These are phyloP conservation scores for Myxocyprinus asiaticus DNA, from an alignment of 2,113 vertebrate genomes.

Conservation along the genomic window DNA sequence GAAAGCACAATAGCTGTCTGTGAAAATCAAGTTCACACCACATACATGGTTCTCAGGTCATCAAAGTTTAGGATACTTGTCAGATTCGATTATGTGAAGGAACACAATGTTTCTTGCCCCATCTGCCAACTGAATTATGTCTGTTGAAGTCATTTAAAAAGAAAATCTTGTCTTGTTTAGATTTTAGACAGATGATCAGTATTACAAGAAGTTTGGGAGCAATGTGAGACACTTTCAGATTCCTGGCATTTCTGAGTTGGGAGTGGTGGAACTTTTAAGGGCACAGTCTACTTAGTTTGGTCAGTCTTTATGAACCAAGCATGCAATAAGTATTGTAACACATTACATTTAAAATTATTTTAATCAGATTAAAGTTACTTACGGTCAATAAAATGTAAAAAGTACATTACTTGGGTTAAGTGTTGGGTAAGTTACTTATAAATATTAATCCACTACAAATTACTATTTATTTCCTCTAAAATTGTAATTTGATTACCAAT, in stretches of 20 bases:
- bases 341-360: too few species aligned
- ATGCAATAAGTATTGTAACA: not conserved
- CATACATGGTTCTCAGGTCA: not conserved
- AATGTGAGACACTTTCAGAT: conserved; percentile 27
- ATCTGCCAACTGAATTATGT: too few species aligned
- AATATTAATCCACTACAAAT: too few species aligned
- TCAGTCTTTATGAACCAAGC: not conserved
- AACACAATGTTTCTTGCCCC: not conserved
- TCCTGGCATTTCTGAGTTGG: conserved; percentile 28
- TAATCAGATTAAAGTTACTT: too few species aligned
- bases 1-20: conserved; percentile 6
- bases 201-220: conserved; percentile 7
- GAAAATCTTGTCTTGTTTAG: not conserved
- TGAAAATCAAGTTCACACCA: not conserved
- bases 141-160: not conserved
- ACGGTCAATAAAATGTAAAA: too few species aligned
- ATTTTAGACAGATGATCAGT: not conserved
- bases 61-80: not conserved
- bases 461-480: too few species aligned
- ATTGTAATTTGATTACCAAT: too few species aligned
- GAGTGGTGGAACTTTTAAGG: conserved; percentile 21
- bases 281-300: not conserved
- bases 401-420: too few species aligned
- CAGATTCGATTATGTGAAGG: not conserved
- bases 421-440: too few species aligned